phyloP scores from a whole-genome alignment of 2,888 invertebrate species.

The Eumerus sabulonum region DNA sequence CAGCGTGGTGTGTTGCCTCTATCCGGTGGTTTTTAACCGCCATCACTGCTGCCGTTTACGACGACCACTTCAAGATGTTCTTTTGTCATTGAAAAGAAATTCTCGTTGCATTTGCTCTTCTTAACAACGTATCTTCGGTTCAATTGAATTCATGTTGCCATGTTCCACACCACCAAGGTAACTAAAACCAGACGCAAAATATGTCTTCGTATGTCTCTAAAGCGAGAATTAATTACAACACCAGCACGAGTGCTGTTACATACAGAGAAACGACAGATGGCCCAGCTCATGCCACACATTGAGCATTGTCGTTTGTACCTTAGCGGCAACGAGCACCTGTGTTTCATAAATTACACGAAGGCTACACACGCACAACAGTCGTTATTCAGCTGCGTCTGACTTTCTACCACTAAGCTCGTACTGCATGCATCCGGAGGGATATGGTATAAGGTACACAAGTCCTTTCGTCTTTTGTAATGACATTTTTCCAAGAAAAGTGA shows the following conservation, averaged over 20 bases:
- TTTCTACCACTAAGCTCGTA: no score
- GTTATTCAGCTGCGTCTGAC: slow-evolving; percentile 44
- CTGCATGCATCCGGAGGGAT: not conserved
- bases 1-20: not conserved
- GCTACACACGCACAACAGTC: slow-evolving; percentile 46
- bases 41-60: no score
- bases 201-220: slow-evolving; percentile 29
- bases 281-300: slow-evolving; percentile 52
- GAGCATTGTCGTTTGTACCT: slow-evolving; percentile 28
- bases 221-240: slow-evolving; percentile 58
- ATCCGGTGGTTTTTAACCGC: no score
- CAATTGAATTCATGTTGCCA: slow-evolving; percentile 21
- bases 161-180: slow-evolving; percentile 6
- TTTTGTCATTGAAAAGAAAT: slow-evolving; percentile 51
- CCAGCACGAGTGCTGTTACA: slow-evolving; percentile 5
- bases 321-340: slow-evolving; percentile 46
- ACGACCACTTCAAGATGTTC: slow-evolving; percentile 41
- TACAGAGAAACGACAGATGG: slow-evolving; percentile 66
- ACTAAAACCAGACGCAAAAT: not conserved
- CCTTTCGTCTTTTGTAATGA: slow-evolving; percentile 17
- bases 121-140: slow-evolving; percentile 18
- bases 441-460: slow-evolving; percentile 1
- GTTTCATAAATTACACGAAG: slow-evolving; percentile 57
- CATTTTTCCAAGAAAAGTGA: no score
- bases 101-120: slow-evolving; percentile 21